Evolutionary conservation across 2,888 invertebrate genomes (phyloP), one percentile per base, ranked within the genome.

Genomic region (Hemaris fuciformis): DNA sequence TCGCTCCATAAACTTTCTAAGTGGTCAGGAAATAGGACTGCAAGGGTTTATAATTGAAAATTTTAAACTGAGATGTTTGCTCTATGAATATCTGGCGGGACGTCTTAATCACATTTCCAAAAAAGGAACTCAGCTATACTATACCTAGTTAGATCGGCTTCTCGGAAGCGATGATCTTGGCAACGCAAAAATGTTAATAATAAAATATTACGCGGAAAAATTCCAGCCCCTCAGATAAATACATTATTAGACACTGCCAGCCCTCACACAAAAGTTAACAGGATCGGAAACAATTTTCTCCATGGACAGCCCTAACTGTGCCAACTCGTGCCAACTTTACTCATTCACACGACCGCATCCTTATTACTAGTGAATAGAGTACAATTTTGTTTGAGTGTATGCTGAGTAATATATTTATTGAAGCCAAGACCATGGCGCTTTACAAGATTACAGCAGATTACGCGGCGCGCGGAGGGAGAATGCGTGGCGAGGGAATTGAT

Each of bases 231-330:
- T 31, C n/a, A 41, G 20, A 41, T 41, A 38, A 45, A 5, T 22
- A 22, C 41, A 15, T 22, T 6, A 41, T 3, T 23, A 38, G 13
- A 38, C 20, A 61, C 62, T 38, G 61, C 59, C 73, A 73, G 42
- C 81, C 80, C 75, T 77, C 64, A 63, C 62, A 56, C 62, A 63
- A 66, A 71, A 79, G 77, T 77, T 83, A 81, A 83, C 72, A 73
- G 75, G 78, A 83, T 84, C 80, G 78, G 79, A 86, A 85, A 74
- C 79, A 79, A 83, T 85, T 77, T 81, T 67, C 77, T 59, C 68
- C 72, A 66, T 64, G 73, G 78, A 75, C 82, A 81, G 74, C 79
- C 81, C 82, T 79, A 71, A 70, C 72, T 70, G 68, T 62, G 65
- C 41, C 58, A 58, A 61, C 62, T 70, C 65, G 56, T 20, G 57